Evolutionary conservation across 2,113 vertebrate species (phyloP).

Genomic region (Leucosticte australis): DNA sequence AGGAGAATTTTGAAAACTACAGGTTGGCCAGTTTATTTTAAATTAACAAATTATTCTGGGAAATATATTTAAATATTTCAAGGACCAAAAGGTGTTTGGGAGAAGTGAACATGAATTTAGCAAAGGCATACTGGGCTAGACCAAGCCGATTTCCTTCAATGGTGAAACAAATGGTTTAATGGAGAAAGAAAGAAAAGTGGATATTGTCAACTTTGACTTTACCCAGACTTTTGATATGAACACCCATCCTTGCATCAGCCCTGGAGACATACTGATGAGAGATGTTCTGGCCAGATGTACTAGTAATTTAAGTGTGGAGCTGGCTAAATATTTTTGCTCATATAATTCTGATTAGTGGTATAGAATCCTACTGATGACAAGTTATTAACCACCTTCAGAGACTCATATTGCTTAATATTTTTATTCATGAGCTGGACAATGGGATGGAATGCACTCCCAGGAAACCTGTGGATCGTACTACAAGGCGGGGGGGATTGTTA

Average conservation of each 20-base stretch:
- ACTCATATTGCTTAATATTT: not conserved
- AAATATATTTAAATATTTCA: not conserved
- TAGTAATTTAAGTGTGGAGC: not conserved
- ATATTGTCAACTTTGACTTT: not conserved
- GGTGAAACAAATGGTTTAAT: not conserved
- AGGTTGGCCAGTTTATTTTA: not conserved
- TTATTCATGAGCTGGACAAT: not conserved
- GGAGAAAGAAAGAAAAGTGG: not conserved
- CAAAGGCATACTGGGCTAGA: not conserved
- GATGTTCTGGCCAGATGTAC: not conserved
- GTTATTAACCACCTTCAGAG: not conserved
- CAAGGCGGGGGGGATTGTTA: not conserved
- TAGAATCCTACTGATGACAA: not conserved
- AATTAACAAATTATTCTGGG: not conserved
- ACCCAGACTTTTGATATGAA: not conserved
- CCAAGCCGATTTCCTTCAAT: not conserved
- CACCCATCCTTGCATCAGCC: not conserved
- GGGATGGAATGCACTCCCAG: not conserved
- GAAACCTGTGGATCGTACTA: not conserved
- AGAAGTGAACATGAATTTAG: not conserved
- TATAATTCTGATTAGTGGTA: not conserved
- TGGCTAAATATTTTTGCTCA: not conserved
- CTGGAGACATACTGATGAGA: not conserved
- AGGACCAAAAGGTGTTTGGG: not conserved
- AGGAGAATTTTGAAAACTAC: not conserved